Evolutionary conservation across 2,113 vertebrate genomes (phyloP).

Genomic region (Acinonyx jubatus): DNA sequence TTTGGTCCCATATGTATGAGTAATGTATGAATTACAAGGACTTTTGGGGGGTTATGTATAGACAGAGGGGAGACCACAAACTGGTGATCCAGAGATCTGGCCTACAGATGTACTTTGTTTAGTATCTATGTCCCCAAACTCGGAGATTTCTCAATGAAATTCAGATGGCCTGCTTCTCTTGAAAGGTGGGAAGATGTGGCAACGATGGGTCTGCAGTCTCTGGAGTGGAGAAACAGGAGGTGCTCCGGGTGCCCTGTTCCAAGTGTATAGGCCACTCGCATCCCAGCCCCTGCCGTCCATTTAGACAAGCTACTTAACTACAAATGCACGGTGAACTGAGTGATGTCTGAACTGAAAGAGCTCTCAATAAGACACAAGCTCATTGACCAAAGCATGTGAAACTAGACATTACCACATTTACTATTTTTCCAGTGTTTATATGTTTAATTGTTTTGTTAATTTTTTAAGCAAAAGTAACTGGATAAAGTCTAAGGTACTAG

Average conservation of each 20-base stretch:
- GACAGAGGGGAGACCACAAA: not conserved
- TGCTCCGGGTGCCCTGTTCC: too few species aligned
- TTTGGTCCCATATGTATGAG: not conserved
- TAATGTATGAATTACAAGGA: not conserved
- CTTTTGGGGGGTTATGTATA: not conserved
- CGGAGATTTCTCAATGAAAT: not conserved
- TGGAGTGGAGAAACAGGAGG: not conserved
- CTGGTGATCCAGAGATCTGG: not conserved
- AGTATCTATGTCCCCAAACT: not conserved
- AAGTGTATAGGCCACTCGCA: rapidly evolving
- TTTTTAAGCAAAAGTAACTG: slow-evolving; percentile 45
- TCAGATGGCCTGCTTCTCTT: not conserved
- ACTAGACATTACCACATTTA: not conserved
- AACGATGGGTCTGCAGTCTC: not conserved
- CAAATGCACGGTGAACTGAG: not conserved
- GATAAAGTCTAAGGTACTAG: not conserved
- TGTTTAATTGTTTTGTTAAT: not conserved
- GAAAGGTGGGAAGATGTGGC: not conserved
- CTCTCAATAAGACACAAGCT: slow-evolving; percentile 13
- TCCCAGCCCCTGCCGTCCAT: not conserved
- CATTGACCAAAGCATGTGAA: slow-evolving; percentile 32
- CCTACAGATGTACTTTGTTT: not conserved
- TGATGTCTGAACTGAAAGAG: not conserved
- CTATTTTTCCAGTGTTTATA: not conserved
- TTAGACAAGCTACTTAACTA: not conserved